Evolutionary conservation across 2,888 invertebrate species (phyloP).

Genomic region (Yponomeuta cagnagella): DNA sequence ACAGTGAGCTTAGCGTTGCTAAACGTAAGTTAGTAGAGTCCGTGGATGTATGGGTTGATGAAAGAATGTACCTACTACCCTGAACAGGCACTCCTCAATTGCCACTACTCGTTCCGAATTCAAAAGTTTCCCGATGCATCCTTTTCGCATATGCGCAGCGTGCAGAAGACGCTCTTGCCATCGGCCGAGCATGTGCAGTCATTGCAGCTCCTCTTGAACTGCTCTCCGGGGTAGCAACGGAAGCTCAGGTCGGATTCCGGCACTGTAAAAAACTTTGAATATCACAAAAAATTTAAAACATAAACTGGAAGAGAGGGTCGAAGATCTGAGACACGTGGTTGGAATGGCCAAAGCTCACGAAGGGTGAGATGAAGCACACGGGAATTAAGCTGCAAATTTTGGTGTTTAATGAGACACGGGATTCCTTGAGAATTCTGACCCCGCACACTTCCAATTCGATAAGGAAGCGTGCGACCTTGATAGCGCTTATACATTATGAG

Average conservation of each 20-base stretch:
- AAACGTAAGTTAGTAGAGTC: too few relatives aligned
- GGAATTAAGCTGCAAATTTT: too few relatives aligned
- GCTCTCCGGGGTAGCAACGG: conserved; percentile 67
- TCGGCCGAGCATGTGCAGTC: conserved; percentile 69
- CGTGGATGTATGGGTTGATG: too few relatives aligned
- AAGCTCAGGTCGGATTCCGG: conserved; percentile 49
- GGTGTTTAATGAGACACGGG: too few relatives aligned
- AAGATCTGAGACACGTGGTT: not conserved
- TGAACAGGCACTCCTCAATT: not conserved
- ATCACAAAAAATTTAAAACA: not conserved
- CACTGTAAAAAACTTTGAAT: conserved; percentile 20
- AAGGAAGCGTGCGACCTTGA: too few relatives aligned
- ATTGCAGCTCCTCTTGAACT: conserved; percentile 66
- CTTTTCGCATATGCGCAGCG: conserved; percentile 55
- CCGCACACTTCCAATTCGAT: too few relatives aligned
- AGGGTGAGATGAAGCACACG: too few relatives aligned
- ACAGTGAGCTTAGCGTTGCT: too few relatives aligned
- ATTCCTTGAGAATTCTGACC: too few relatives aligned
- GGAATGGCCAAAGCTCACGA: too few relatives aligned
- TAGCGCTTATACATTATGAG: too few relatives aligned
- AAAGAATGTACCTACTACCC: not conserved
- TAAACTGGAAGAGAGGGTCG: not conserved
- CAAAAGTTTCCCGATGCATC: conserved; percentile 28
- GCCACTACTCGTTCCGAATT: not conserved
- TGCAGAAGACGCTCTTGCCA: conserved; percentile 64